Percentiles rank a stretch among this genome's conserved stretches.
Conservation (phyloP, 1,140 invertebrate species). For the Macrosteles quadrilineatus region DNA sequence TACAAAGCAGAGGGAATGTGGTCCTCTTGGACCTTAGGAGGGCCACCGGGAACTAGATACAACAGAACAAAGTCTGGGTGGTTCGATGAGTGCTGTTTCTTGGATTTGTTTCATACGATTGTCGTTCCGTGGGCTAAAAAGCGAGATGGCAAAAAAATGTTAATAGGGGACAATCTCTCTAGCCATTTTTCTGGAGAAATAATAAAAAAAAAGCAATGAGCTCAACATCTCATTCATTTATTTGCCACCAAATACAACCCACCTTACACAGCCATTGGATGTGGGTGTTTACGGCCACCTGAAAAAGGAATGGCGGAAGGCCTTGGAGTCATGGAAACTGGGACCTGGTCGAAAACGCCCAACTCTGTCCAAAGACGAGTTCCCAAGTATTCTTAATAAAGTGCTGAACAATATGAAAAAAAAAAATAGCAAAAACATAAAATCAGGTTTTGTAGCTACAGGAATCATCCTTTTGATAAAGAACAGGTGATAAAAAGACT, state of each 20-base stretch:
- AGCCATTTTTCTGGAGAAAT: not conserved
- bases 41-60: conserved; percentile 44
- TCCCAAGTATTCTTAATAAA: no score
- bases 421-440: no score
- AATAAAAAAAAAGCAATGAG: not conserved
- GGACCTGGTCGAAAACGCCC: no score
- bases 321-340: no score
- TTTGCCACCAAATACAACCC: conserved; percentile 30
- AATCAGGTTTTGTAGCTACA: no score
- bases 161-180: not conserved
- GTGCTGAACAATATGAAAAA: no score
- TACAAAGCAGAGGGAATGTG: conserved; percentile 47
- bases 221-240: not conserved
- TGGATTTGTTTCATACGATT: conserved; percentile 47
- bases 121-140: not conserved
- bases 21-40: conserved; percentile 45
- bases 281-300: conserved; percentile 20
- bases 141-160: not conserved
- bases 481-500: not conserved
- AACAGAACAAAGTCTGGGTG: conserved; percentile 48
- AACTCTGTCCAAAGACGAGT: no score
- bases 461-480: not conserved
- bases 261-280: conserved; percentile 29
- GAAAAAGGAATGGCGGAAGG: conserved; percentile 16
- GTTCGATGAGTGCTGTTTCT: conserved; percentile 46